These are phyloP conservation scores for Deilephila porcellus DNA, from an alignment of 2,888 invertebrate species.

Conservation along the genomic window DNA sequence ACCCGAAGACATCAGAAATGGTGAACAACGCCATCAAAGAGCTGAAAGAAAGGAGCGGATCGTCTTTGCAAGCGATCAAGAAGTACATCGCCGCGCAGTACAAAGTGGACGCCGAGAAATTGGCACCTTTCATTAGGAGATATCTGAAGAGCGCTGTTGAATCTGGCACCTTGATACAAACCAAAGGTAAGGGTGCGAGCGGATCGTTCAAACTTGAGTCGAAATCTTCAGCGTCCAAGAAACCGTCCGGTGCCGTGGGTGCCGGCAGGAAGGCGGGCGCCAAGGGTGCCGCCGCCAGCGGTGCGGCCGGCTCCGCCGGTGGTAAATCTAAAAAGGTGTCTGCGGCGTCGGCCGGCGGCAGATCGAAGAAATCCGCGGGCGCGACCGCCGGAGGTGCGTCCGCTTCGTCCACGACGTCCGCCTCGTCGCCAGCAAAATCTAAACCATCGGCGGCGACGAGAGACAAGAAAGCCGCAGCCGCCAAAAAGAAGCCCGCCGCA, in stretches of 20 bases:
- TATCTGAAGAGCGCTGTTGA: constrained; percentile 83
- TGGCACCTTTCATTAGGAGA: constrained; percentile 85
- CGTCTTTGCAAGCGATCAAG: constrained; percentile 84
- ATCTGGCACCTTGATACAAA: constrained; percentile 79
- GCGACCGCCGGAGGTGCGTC: constrained; percentile 31
- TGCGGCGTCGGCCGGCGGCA: constrained; percentile 37
- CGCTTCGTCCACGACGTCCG: constrained; percentile 20
- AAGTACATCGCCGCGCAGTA: constrained; percentile 86
- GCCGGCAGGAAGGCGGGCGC: constrained; percentile 34
- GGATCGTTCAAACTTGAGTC: constrained; percentile 74
- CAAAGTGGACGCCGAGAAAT: constrained; percentile 84
- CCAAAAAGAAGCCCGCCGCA: constrained; percentile 50
- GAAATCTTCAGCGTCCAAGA: constrained; percentile 43
- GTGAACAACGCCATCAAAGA: constrained; percentile 83
- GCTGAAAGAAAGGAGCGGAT: constrained; percentile 85
- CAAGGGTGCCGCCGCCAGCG: constrained; percentile 44
- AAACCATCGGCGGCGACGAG: constrained; percentile 37
- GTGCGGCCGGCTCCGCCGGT: constrained; percentile 46
- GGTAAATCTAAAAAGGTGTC: constrained; percentile 42
- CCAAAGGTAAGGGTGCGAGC: constrained; percentile 83
- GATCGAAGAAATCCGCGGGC: constrained; percentile 29
- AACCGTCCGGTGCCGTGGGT: constrained; percentile 32
- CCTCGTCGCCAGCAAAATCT: constrained; percentile 42
- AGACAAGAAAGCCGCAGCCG: constrained; percentile 52
- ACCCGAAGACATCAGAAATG: constrained; percentile 72